These are phyloP conservation scores for Heteromormyrus szaboi DNA, from an alignment of 2,797 vertebrate genomes.

Conservation along the genomic window DNA sequence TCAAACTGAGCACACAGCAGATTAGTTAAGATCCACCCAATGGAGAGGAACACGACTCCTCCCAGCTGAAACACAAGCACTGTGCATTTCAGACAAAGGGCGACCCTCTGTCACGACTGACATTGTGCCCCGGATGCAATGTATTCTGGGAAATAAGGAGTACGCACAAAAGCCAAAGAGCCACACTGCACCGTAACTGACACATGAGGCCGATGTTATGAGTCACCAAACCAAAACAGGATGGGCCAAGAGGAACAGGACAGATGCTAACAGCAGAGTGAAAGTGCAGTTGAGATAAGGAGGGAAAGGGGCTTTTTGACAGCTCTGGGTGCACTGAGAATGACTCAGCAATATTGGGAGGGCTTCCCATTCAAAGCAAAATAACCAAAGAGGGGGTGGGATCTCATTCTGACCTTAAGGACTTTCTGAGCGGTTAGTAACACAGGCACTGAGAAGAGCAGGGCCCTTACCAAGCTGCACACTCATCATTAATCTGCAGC, in stretches of 20 bases:
- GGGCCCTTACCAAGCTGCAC: conserved; percentile 36
- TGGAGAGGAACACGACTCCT: neutral
- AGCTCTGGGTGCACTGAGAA: neutral
- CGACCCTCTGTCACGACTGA: neutral
- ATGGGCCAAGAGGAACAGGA: neutral
- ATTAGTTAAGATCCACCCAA: neutral
- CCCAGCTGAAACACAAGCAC: neutral
- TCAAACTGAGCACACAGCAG: neutral
- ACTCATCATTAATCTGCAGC: conserved; percentile 46
- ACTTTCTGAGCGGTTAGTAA: neutral
- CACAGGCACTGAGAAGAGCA: conserved; percentile 35
- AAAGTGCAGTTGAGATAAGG: neutral
- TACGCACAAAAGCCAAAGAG: neutral
- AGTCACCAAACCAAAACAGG: neutral
- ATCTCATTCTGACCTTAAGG: neutral
- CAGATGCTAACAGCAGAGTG: neutral
- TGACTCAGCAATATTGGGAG: neutral
- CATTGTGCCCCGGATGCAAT: neutral
- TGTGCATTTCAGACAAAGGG: neutral
- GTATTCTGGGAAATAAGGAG: neutral
- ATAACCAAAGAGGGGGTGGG: neutral
- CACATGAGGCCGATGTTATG: neutral
- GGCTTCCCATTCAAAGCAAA: neutral
- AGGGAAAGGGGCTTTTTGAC: neutral
- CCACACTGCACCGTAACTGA: neutral